These are phyloP conservation scores for Atherinomorus stipes DNA, from an alignment of 2,113 vertebrate genomes.

Conservation along the genomic window DNA sequence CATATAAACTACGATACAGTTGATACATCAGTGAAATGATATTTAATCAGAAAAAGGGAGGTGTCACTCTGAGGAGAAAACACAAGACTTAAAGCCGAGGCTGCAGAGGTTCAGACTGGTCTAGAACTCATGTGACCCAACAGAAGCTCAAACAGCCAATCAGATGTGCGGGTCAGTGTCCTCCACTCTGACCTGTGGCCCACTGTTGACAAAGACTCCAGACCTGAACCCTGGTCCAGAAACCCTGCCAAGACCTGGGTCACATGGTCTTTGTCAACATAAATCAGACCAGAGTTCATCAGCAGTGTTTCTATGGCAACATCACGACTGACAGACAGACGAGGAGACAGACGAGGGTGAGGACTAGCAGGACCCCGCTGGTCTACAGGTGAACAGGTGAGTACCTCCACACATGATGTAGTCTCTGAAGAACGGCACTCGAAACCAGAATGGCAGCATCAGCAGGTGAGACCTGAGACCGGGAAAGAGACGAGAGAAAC, in stretches of 20 bases:
- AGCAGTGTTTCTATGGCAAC: too few species aligned
- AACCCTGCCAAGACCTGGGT: background rate
- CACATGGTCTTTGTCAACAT: background rate
- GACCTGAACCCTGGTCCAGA: background rate
- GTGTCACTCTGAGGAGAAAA: background rate
- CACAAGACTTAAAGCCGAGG: too few species aligned
- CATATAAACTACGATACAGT: too few species aligned
- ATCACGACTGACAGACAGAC: too few species aligned
- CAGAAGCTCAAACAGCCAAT: slow-evolving; percentile 31
- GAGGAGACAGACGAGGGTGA: too few species aligned
- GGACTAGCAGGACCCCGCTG: too few species aligned
- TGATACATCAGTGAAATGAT: too few species aligned
- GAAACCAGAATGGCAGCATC: slow-evolving; percentile 86
- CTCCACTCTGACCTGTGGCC: slow-evolving; percentile 36
- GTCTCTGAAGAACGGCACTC: slow-evolving; percentile 83
- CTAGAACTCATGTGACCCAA: slow-evolving; percentile 6
- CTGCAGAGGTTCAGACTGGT: too few species aligned
- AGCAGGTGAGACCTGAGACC: slow-evolving; percentile 81
- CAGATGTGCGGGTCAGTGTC: slow-evolving; percentile 3
- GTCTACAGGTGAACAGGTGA: background rate
- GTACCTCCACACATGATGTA: slow-evolving; percentile 85
- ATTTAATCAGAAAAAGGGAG: too few species aligned
- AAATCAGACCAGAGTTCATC: background rate
- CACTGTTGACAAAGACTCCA: background rate
- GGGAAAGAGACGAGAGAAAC: slow-evolving; percentile 81